Evolutionary conservation across 2,113 vertebrate genomes (phyloP), one percentile per base, ranked within the genome.

Genomic region (Sylvilagus bachmani): DNA sequence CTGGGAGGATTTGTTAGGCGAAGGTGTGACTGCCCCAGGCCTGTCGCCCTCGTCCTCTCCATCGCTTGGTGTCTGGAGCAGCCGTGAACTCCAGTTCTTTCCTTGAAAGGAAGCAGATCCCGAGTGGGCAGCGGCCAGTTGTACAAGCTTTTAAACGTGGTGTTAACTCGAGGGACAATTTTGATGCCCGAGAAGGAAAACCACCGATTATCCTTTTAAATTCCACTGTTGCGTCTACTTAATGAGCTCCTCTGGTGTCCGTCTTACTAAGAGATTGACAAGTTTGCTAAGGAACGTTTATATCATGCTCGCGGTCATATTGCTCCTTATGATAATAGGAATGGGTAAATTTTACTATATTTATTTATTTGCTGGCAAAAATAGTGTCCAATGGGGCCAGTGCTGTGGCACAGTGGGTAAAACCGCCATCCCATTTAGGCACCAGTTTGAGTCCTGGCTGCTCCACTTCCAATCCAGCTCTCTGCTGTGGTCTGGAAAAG

Each of bases 311-410:
- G 49, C 80, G 25, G 7, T 21, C 53, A 74, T 36, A n/a, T 10
- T 95, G 31, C 5, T 77, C 11, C 25, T 83, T 80, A 53, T 86
- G 91, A 95, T 95, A 80, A 71, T 51, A 27, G 29, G 49, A 93
- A 81, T 55, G 17, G 53, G 86, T 86, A 95, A 8, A 51, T 73
- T 81, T 94, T 88, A 90, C 69, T 69, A 49, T 49, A 93, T 64
- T 4, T 9, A 44, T 80, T 96, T 91, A 36, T 73, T 91, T 66
- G 77, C 58, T 89, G 61, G 22, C 6, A 36, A 44, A 44, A 44
- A 44, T 44, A 27, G 44, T 44, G 44, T 44, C 44, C 44, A 44
- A 44, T 7, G 6, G 44, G 44, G 44, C 44, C 44, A 44, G 44
- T 44, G 44, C 44, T 44, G 7, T 44, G 44, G 44, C 44, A 44